A percentile compares a stretch with the other conserved stretches of the same genome.
phyloP scores from a whole-genome alignment of 2,797 vertebrate species.

The Parotocinclus haroldoi region DNA sequence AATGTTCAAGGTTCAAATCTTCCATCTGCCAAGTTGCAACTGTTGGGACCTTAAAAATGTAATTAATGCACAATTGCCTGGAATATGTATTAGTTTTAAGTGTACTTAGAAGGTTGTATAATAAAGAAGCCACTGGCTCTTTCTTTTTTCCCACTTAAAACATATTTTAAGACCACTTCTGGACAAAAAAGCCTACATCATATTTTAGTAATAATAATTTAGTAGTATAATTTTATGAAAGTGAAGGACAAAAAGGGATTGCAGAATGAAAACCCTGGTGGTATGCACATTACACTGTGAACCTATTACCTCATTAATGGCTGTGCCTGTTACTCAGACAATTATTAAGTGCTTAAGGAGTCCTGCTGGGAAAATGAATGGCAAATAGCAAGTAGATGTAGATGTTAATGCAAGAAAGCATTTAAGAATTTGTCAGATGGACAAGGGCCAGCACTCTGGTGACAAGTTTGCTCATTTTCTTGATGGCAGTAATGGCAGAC shows the following conservation, averaged over 20 bases:
- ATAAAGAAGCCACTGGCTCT: no score
- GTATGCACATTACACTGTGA: background rate
- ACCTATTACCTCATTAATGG: slow-evolving; percentile 29
- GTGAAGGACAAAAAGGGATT: background rate
- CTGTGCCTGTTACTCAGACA: slow-evolving; percentile 13
- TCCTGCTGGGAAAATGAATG: slow-evolving; percentile 24
- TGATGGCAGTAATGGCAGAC: background rate
- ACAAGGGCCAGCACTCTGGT: slow-evolving; percentile 6
- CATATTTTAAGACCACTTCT: no score
- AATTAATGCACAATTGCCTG: no score
- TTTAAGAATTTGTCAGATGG: slow-evolving; percentile 30
- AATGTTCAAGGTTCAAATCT: no score
- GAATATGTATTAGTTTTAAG: no score
- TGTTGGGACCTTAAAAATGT: no score
- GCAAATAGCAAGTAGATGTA: slow-evolving; percentile 20
- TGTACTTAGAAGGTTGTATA: no score
- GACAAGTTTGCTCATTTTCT: background rate
- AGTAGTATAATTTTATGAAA: background rate
- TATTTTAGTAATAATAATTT: background rate
- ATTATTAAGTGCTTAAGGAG: slow-evolving; percentile 17
- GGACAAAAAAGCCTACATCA: no score
- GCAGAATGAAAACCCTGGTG: background rate
- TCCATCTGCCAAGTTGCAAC: no score
- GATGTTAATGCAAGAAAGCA: slow-evolving; percentile 20
- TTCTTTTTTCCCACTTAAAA: no score